Base-by-base conservation (phyloP, 1,140 invertebrate species). In the Campoletis sonorensis region DNA sequence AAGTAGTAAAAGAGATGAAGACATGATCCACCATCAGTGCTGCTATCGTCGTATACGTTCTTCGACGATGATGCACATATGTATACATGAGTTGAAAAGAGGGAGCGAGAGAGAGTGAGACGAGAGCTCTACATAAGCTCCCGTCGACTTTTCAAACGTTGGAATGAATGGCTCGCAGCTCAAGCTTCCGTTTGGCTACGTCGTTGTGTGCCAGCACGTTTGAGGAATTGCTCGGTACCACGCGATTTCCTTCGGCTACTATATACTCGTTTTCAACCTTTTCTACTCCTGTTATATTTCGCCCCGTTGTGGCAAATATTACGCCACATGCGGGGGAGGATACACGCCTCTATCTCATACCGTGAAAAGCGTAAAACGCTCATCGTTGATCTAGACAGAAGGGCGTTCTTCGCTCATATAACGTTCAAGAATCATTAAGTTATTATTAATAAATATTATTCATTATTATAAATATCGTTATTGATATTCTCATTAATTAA, bases 251-350 rank as follows among this genome's bases (percentile, higher is more conserved):
- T 58, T 51, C 84, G 79, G 80, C 80, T 81, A 58, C 54, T 83
- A 84, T 85, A 85, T 81, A 80, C 85, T 84, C 84, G 78, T 84
- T 83, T 54, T 64, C 75, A 78, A 54, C 45, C 73, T 82, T 54
- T 75, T 79, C 71, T 67, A 58, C 73, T 83, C 77, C 40, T 10
- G 40, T 0, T 13, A 45, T 82, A 72, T 64, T 80, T 77, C 72
- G 76, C 68, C 64, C 75, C 82, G 68, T 64, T 18, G 37, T 64
- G 26, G 54, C 54, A 77, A 77, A 77, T 61, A 49, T 49, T 75
- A 26, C 8, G 21, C 54, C 18, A 0, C 5, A 10, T 58, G 5
- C 3, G 18, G 54, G 18, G 54, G 54, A 58, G 21, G 54, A 18
- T 18, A 58, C 54, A 13, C 4, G 5, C 21, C 54, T 58, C 21